Evolutionary conservation across 2,888 invertebrate species (phyloP), one percentile per base, ranked within the genome.

Genomic region (Drosophila austrosaltans): DNA sequence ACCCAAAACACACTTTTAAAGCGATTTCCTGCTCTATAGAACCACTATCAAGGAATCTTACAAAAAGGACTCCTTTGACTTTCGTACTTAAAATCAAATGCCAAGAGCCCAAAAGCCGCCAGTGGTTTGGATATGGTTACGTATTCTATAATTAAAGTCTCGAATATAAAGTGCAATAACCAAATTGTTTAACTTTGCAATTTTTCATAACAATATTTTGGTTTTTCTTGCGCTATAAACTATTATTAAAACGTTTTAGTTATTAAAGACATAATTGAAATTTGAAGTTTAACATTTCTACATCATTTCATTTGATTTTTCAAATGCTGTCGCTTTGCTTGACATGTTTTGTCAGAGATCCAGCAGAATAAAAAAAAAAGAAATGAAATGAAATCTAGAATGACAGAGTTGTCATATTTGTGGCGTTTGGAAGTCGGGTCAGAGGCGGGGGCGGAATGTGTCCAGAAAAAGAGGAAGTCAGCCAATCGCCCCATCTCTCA

Each of bases 391-490:
- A 48, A 22, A 48, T 8, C 44, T 7, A 48, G 44, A 48, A 48
- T 48, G 48, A 48, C 48, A 48, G 48, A 48, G 25, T 64, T 65
- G 60, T 80, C 68, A 67, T 69, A 66, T 75, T 80, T 75, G 66
- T 53, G 48, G 22, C 48, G 20, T 3, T 22, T 22, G 57, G n/a
- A 22, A 16, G 22, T 36, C 36, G 10, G 36, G 8, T 36, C 36
- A 36, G 8, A 36, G 36, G 8, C 1, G 22, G 39, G 22, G 39
- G 6, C 10, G 36, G 32, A 57, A 12, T 32, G 10, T 57, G 57
- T 39, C 57, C 36, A 58, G 36, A 6, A 25, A 64, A 39, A 28
- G 54, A 20, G 36, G 42, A 53, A 44, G 42, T 57, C 57, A n/a
- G 36, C 39, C 39, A 57, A 57, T 39, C 48, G 48, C 22, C 48